Percentiles rank a stretch among this genome's conserved stretches.
phyloP scores from a whole-genome alignment of 1,140 invertebrate genomes.

The Leptonema lineaticorne region DNA sequence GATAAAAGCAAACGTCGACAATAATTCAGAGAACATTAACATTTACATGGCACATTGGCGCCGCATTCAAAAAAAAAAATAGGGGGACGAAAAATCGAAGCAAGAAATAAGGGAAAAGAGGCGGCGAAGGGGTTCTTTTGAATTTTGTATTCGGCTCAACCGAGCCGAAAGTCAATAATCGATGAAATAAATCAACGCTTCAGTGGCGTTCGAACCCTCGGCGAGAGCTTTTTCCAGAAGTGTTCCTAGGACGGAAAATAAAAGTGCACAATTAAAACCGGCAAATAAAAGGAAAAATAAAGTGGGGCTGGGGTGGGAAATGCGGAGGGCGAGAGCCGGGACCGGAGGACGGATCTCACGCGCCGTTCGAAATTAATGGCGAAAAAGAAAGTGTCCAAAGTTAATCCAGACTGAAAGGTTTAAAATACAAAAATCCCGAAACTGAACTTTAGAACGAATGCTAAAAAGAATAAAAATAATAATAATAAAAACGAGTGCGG shows the following conservation, averaged over 20 bases:
- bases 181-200: slow-evolving; percentile 9
- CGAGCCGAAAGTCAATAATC: slow-evolving; percentile 10
- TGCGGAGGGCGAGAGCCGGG: background rate
- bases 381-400: slow-evolving; percentile 32
- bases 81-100: too few species aligned
- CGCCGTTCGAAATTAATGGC: slow-evolving; percentile 31
- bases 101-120: background rate
- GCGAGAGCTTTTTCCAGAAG: too few species aligned
- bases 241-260: too few species aligned
- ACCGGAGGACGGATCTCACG: slow-evolving; percentile 18
- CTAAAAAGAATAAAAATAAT: background rate
- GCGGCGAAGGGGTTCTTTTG: too few species aligned
- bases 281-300: slow-evolving; percentile 14
- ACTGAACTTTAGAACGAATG: slow-evolving; percentile 25
- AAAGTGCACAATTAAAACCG: background rate
- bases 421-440: slow-evolving; percentile 34
- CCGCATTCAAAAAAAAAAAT: background rate
- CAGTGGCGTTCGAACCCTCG: background rate
- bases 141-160: slow-evolving; percentile 4
- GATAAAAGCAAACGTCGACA: background rate
- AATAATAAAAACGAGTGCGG: slow-evolving; percentile 16
- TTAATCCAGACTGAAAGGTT: slow-evolving; percentile 38
- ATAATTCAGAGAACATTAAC: background rate
- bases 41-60: slow-evolving; percentile 1
- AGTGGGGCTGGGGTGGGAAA: background rate